These are phyloP conservation scores for Pipra filicauda DNA, from an alignment of 2,113 vertebrate genomes.

Conservation along the genomic window DNA sequence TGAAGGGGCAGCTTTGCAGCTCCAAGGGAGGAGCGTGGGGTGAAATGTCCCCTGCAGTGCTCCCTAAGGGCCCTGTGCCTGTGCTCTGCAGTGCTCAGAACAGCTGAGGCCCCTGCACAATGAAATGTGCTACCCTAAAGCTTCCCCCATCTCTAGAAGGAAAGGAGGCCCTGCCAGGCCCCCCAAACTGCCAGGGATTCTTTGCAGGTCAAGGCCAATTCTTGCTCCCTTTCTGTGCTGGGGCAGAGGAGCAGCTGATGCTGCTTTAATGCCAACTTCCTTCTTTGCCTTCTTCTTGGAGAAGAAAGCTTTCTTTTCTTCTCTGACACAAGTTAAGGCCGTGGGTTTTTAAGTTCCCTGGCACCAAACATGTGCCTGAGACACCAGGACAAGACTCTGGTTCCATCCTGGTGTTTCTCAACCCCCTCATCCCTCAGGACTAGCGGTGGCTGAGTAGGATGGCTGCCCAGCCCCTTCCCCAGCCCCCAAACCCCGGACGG, in stretches of 20 bases:
- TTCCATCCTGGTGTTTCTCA: rapidly evolving
- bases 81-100: too few species aligned
- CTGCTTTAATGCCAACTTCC: background rate
- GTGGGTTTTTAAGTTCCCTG: background rate
- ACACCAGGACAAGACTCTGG: background rate
- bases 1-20: too few species aligned
- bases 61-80: too few species aligned
- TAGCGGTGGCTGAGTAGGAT: background rate
- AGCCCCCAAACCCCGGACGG: rapidly evolving
- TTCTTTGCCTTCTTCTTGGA: background rate
- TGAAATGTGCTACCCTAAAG: too few species aligned
- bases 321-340: background rate
- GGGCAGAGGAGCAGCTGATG: rapidly evolving
- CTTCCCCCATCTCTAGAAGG: background rate
- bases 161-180: background rate
- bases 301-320: background rate
- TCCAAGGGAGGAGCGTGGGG: too few species aligned
- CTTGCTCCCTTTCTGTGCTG: background rate
- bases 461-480: background rate
- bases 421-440: rapidly evolving
- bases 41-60: too few species aligned
- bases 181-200: background rate
- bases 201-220: background rate
- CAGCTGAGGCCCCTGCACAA: too few species aligned
- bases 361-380: rapidly evolving